Conservation (phyloP, 2,797 vertebrate species). For the Corythornis leucogaster region DNA sequence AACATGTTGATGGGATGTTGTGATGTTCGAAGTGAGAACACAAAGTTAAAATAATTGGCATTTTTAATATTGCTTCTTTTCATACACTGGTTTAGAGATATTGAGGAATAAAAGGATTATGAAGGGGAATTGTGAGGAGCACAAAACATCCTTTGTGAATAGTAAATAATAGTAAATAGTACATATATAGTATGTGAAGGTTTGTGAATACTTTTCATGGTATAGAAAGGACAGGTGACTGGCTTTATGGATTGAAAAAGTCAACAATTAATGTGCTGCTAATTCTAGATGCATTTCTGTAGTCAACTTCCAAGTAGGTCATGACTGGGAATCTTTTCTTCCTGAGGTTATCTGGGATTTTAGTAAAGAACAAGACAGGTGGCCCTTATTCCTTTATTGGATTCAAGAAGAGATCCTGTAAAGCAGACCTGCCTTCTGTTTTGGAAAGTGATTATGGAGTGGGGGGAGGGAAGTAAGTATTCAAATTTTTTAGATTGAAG, state of each 20-base stretch:
- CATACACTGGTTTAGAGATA: not conserved
- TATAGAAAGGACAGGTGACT: not conserved
- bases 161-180: not conserved
- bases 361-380: slow-evolving; percentile 40
- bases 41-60: not conserved
- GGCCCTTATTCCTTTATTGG: slow-evolving; percentile 35
- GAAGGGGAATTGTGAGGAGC: not conserved
- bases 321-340: not conserved
- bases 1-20: not conserved
- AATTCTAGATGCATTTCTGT: not conserved
- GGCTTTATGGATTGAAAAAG: not conserved
- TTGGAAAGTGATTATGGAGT: not conserved
- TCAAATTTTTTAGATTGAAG: not conserved
- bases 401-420: slow-evolving; percentile 51
- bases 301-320: not conserved
- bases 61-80: not conserved
- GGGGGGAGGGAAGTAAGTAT: not conserved
- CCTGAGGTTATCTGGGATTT: not conserved
- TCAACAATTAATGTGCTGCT: not conserved
- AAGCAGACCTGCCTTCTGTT: not conserved
- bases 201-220: not conserved
- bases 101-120: not conserved
- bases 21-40: not conserved
- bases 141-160: not conserved
- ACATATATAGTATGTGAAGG: not conserved